Base-by-base conservation (phyloP, 2,888 invertebrate genomes). In the Lepeophtheirus nordmannii region DNA sequence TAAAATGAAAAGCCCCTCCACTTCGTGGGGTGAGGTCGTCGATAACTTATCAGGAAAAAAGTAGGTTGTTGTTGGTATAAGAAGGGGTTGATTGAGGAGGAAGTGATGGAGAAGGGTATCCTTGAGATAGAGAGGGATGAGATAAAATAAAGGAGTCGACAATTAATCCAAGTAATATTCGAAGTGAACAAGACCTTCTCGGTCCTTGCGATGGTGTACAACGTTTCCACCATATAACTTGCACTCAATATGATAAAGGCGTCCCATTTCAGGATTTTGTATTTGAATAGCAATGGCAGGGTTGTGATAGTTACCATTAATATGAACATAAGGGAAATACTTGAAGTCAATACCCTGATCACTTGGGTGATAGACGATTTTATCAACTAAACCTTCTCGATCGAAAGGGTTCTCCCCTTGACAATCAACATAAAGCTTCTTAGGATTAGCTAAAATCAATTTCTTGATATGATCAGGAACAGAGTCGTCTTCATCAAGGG, bases 191-290 rank as follows among this genome's bases (percentile, higher is more conserved):
- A 62, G 39, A 37, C 62, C 62, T 17, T 40, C 40, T 40, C 38
- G 23, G 23, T 62, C 62, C 62, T 62, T 62, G 10, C 20, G 23
- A 23, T 62, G 17, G 17, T 62, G 62, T 17, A n/a, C 17, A 17
- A 62, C 17, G n/a, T 38, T 20, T 11, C 40, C 23, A 1, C 10
- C 23, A 39, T 41, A 62, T 12, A 41, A 39, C 17, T 38, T 38
- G 62, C 62, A 62, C 62, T 62, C 62, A 23, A 62, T 38, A 11
- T 62, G 62, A 17, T 40, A 11, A 39, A 62, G 17, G 17, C 40
- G 62, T 40, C 62, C 62, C 39, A 40, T 12, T 22, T 17, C n/a
- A 39, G 17, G 17, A 11, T 38, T 20, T 17, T 14, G 1, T 12
- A 62, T 22, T 41, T 62, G n/a, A 11, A 62, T 17, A 40, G 40